Base-by-base conservation (phyloP, 2,797 vertebrate genomes). In the Malurus splendens region DNA sequence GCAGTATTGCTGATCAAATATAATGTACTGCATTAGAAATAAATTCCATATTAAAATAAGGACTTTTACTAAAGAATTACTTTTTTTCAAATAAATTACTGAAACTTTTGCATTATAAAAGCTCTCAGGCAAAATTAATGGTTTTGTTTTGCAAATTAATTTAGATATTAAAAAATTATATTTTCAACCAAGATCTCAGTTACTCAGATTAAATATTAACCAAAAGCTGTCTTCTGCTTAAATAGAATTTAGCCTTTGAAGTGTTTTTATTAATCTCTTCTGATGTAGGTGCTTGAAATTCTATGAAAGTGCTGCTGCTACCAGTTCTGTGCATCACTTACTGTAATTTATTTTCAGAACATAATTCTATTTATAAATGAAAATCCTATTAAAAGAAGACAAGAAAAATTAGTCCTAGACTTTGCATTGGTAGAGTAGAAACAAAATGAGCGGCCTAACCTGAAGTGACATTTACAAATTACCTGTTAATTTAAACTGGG, bases 381-480 rank as follows among this genome's bases (percentile, higher is more conserved):
- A 98, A 98, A 98, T 98, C 98, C 98, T 99, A 98, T 98, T 98
- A 98, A 98, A 98, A 98, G 98, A 98, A 98, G 98, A 98, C 98
- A 98, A 98, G 98, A 98, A 98, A 98, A 99, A 99, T 98, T 98
- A 98, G 98, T 98, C 97, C 92, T 96, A 97, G 97, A 97, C 97
- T 97, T 98, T 97, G 98, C 98, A 98, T 98, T 98, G 98, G 98
- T 98, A 98, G 98, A 97, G 98, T 98, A 97, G 98, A 98, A 98
- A 98, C 98, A 98, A 99, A 99, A 99, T 99, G 98, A 99, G 98
- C 97, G 96, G 97, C 98, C 98, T 99, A 99, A 99, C 98, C 98
- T 97, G 98, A 99, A 99, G 99, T 98, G 99, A 99, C 99, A 98
- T 99, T 99, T 99, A 99, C 98, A 99, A 99, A 99, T 99, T 98